Evolutionary conservation across 2,113 vertebrate species (phyloP), one percentile per base, ranked within the genome.

Genomic region (Myotis brandtii): DNA sequence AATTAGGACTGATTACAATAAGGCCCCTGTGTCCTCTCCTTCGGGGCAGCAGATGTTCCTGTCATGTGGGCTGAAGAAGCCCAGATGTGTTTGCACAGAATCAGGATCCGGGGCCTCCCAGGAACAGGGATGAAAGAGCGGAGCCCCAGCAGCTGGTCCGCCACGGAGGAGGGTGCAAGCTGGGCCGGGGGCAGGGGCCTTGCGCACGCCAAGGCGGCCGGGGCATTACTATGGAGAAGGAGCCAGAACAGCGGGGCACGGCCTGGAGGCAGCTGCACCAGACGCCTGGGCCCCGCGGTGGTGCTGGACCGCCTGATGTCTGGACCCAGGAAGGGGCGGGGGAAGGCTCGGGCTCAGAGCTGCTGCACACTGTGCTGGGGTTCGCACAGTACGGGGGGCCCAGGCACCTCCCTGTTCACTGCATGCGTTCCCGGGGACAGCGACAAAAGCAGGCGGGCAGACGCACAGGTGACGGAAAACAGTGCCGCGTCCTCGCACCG

Each of bases 31-130:
- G 89, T 81, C 90, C 75, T 69, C 5, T 46, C 50, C 73, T 52
- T 37, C 23, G 54, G 21, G 62, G 66, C 37, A 27, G 73, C 97
- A 96, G 97, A 95, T 95, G 95, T 73, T 93, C 67, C 56, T 25
- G 96, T 70, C 96, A 43, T 17, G 77, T 13, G 84, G 82, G 25
- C 92, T 94, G 87, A 75, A 72, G 77, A 59, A 30, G 86, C 86
- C 95, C 96, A 97, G 97, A 97, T 96, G 96, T 93, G 88, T 85
- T 34, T 95, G 91, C 20, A 18, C 50, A 46, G 84, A 62, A 62
- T 21, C 46, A 6, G 0, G 76, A 90, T 34, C 81, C 34, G 37
- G 75, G 17, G 70, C 81, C 92, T 93, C 96, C 90, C 25, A 25
- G 91, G 90, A 88, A n/a, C 23, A 3, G 14, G 87, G 37, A 95